These are phyloP conservation scores for Thaumatotibia leucotreta DNA, from an alignment of 1,140 invertebrate genomes.

Conservation along the genomic window DNA sequence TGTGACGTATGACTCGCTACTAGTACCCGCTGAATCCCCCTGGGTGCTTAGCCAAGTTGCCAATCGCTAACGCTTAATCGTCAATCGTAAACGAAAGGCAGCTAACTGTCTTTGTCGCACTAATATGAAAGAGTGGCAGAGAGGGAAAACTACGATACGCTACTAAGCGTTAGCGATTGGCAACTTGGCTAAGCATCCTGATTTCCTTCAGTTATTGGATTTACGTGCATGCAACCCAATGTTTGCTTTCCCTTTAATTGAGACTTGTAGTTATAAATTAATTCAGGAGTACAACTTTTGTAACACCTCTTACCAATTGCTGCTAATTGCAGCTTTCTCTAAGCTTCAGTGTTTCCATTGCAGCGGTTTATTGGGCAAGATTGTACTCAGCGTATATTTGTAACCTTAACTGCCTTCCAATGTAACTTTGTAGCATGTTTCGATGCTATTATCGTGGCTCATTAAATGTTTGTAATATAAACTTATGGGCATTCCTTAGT, in stretches of 20 bases:
- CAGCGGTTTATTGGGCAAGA: conserved; percentile 40
- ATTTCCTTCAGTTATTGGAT: conserved; percentile 19
- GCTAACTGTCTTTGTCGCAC: too few relatives aligned
- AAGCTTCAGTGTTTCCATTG: conserved; percentile 43
- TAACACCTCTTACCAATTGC: conserved; percentile 57
- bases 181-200: too few relatives aligned
- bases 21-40: too few relatives aligned
- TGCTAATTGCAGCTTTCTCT: conserved; percentile 70
- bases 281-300: conserved; percentile 68
- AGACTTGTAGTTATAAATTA: conserved; percentile 65
- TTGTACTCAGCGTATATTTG: conserved; percentile 29
- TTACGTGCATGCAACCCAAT: conserved; percentile 36
- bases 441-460: background rate
- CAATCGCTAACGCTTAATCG: too few relatives aligned
- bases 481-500: background rate
- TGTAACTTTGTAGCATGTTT: background rate
- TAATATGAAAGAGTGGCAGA: too few relatives aligned
- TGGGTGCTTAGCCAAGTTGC: too few relatives aligned
- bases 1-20: too few relatives aligned
- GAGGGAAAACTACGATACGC: too few relatives aligned
- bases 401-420: background rate
- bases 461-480: background rate
- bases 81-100: too few relatives aligned
- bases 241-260: conserved; percentile 70
- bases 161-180: too few relatives aligned